phyloP scores from a whole-genome alignment of 2,888 invertebrate species.

The Lasioglossum vierecki region DNA sequence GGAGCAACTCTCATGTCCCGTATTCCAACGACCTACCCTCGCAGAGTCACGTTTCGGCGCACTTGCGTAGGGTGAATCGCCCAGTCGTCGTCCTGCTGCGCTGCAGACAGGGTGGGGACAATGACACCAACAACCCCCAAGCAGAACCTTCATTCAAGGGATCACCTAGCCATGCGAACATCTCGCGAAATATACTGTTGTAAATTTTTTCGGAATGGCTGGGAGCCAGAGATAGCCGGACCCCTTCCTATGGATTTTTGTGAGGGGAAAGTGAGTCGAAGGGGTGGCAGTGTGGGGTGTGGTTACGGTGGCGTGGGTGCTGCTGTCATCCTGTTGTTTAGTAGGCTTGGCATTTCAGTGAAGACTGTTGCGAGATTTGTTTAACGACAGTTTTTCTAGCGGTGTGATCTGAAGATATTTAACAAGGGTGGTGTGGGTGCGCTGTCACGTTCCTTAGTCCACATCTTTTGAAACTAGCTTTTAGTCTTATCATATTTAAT shows the following conservation, averaged over 20 bases:
- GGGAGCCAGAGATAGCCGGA: not conserved
- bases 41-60: conserved; percentile 40
- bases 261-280: not conserved
- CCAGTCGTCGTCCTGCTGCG: not conserved
- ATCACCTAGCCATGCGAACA: not conserved
- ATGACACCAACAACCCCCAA: conserved; percentile 25
- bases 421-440: not conserved
- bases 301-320: not conserved
- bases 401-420: not conserved
- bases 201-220: not conserved
- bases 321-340: not conserved
- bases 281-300: not conserved
- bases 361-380: not conserved
- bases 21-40: conserved; percentile 65
- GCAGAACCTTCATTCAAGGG: conserved; percentile 28
- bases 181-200: not conserved
- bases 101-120: conserved; percentile 29
- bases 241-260: not conserved
- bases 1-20: conserved; percentile 60
- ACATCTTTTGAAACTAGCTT: too few species aligned
- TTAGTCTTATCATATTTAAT: too few species aligned
- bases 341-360: not conserved
- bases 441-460: not conserved
- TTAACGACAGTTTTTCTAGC: not conserved
- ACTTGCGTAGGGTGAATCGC: conserved; percentile 53